A percentile compares a stretch with the other conserved stretches of the same genome.
Conservation (phyloP, 2,113 vertebrate genomes). For the Rhodinocichla rosea region DNA sequence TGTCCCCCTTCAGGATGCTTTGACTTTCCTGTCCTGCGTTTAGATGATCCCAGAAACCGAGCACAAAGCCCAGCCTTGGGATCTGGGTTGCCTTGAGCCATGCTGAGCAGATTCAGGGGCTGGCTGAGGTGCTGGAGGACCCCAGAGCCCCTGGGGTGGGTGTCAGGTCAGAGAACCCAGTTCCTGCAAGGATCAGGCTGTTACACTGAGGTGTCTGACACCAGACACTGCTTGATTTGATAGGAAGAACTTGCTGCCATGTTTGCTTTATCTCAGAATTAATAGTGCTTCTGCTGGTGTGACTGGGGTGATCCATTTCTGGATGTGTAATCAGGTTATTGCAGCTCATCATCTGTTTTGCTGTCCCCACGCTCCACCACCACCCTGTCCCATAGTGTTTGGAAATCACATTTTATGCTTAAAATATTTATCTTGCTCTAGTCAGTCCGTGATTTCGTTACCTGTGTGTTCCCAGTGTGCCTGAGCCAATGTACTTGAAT, state of each 20-base stretch:
- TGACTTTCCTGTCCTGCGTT: not conserved
- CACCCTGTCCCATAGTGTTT: not conserved
- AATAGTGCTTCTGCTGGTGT: not conserved
- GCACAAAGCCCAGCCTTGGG: not conserved
- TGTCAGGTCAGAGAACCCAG: accelerated
- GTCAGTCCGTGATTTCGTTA: not conserved
- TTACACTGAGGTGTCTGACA: not conserved
- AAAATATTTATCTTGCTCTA: conserved; percentile 47
- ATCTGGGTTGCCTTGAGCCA: not conserved
- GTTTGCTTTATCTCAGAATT: conserved; percentile 29
- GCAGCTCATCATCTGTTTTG: conserved; percentile 34
- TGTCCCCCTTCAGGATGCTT: not conserved
- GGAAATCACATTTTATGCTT: conserved; percentile 34
- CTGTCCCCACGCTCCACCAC: not conserved
- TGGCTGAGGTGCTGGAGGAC: not conserved
- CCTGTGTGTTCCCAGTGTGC: not conserved
- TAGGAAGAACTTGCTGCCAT: not conserved
- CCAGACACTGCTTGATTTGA: not conserved
- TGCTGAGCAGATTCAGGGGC: not conserved
- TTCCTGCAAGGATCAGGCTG: not conserved
- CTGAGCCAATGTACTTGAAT: accelerated
- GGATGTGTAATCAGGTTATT: conserved; percentile 4
- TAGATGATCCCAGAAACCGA: not conserved
- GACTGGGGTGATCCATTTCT: conserved; percentile 9
- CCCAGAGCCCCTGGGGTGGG: not conserved